Percentiles rank a stretch among this genome's conserved stretches.
Conservation (phyloP, 2,888 invertebrate species). For the Maniola hyperantus region DNA sequence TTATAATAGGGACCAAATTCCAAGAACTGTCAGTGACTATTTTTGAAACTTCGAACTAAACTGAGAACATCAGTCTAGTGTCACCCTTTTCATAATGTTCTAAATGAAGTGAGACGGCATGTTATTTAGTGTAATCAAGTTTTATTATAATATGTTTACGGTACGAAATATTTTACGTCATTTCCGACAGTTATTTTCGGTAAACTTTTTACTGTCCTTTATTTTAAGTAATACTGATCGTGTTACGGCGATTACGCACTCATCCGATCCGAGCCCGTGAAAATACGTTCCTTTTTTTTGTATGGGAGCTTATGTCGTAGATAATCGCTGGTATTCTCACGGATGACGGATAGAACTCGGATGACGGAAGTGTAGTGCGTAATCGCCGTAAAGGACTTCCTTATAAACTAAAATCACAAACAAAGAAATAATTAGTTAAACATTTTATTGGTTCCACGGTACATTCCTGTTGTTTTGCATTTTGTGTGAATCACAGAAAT, state of each 20-base stretch:
- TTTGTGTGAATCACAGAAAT: constrained; percentile 53
- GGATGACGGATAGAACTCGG: no score
- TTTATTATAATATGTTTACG: background rate
- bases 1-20: constrained; percentile 26
- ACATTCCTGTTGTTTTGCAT: constrained; percentile 71
- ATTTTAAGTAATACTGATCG: no score
- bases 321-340: no score
- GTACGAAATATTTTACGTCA: no score
- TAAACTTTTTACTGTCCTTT: no score
- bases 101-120: background rate
- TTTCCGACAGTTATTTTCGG: no score
- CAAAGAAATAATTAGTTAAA: constrained; percentile 56
- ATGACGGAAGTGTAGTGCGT: no score
- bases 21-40: constrained; percentile 4
- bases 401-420: constrained; percentile 52
- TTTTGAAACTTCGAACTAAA: background rate
- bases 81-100: background rate
- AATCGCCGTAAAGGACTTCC: constrained; percentile 50
- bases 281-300: no score
- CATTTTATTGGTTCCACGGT: constrained; percentile 65
- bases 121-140: background rate
- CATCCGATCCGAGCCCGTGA: no score
- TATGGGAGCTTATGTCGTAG: no score
- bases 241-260: no score
- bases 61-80: background rate